Evolutionary conservation across 2,888 invertebrate species (phyloP).

Genomic region (Agrochola litura): DNA sequence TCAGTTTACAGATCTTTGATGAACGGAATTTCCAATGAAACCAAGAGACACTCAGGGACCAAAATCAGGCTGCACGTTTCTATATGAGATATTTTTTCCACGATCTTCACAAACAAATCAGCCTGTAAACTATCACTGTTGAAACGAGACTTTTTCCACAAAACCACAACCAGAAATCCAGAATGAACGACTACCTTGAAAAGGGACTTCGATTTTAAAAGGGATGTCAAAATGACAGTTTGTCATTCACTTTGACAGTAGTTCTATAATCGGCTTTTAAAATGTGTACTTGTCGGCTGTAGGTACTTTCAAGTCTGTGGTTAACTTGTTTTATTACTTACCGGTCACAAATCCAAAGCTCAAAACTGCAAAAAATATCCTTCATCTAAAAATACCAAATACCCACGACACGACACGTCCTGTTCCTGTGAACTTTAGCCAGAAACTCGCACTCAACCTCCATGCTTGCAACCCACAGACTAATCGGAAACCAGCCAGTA

Average conservation of each 20-base stretch:
- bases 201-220: background rate
- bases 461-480: slow-evolving; percentile 25
- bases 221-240: background rate
- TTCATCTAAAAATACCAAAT: background rate
- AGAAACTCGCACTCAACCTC: slow-evolving; percentile 7
- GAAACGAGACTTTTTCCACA: too few relatives aligned
- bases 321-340: slow-evolving; percentile 4
- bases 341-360: background rate
- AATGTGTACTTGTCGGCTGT: too few relatives aligned
- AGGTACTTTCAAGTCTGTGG: background rate
- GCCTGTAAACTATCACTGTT: background rate
- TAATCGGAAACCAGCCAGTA: slow-evolving; percentile 27
- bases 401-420: background rate
- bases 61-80: background rate
- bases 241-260: background rate
- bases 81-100: too few relatives aligned
- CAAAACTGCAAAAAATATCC: background rate
- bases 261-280: background rate
- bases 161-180: background rate
- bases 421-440: background rate
- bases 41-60: background rate
- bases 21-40: background rate
- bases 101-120: background rate
- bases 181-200: background rate
- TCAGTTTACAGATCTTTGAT: background rate